phyloP scores from a whole-genome alignment of 2,888 invertebrate genomes.

The Plagodis dolabraria region DNA sequence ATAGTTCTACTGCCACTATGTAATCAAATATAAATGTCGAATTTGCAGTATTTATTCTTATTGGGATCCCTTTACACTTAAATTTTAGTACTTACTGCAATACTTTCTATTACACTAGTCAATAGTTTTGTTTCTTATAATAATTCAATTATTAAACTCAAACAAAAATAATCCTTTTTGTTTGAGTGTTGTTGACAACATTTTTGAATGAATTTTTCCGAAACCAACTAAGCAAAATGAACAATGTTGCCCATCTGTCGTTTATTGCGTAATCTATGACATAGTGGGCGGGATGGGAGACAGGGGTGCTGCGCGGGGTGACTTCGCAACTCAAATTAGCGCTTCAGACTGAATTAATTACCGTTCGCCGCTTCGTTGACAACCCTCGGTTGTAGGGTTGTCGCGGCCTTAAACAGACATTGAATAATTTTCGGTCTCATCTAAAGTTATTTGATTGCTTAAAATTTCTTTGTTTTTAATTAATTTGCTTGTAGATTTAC shows the following conservation, averaged over 20 bases:
- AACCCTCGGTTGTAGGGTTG: slow-evolving; percentile 51
- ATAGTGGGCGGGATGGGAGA: slow-evolving; percentile 25
- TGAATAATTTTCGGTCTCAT: slow-evolving; percentile 34
- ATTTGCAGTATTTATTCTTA: no score
- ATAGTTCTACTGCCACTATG: no score
- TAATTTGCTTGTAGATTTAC: slow-evolving; percentile 23
- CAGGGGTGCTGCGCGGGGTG: slow-evolving; percentile 41
- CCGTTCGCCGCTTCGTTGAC: slow-evolving; percentile 64
- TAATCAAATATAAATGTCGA: no score
- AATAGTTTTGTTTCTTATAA: no score
- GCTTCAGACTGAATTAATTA: slow-evolving; percentile 77
- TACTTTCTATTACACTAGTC: no score
- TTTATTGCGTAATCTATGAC: slow-evolving; percentile 43
- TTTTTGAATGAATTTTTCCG: slow-evolving; percentile 8
- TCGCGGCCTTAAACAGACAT: slow-evolving; percentile 31
- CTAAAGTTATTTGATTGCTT: slow-evolving; percentile 27
- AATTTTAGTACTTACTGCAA: no score
- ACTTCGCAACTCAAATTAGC: slow-evolving; percentile 72
- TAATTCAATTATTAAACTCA: no score
- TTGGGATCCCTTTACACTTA: no score
- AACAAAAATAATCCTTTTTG: no score
- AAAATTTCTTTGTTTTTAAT: slow-evolving; percentile 24
- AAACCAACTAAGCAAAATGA: slow-evolving; percentile 22
- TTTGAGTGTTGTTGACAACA: background rate
- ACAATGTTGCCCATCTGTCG: slow-evolving; percentile 34